Evolutionary conservation across 2,888 invertebrate species (phyloP), one percentile per base, ranked within the genome.

Genomic region (Stenolophus ochropezus): DNA sequence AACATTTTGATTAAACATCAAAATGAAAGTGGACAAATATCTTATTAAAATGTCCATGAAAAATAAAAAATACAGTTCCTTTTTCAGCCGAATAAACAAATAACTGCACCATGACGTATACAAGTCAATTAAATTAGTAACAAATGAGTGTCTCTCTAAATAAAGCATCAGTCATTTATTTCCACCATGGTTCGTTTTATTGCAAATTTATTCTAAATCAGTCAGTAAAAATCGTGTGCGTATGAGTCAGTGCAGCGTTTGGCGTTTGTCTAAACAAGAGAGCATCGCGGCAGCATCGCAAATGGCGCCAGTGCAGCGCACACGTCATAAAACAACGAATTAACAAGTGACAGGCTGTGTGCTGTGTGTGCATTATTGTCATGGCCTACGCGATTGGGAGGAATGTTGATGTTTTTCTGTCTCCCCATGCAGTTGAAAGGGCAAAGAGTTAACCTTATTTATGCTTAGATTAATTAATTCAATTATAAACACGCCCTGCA

Each of bases 311-410:
- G 33, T 27, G 65, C 65, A 69, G 33, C 11, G 33, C 33, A 42
- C 33, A 42, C 65, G 4, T 69, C 65, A 14, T 69, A 69, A 69
- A 69, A 69, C 65, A 69, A 69, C 65, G 20, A 69, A 69, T 69
- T 69, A 69, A 69, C 65, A 69, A 69, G 65, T 69, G 65, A 69
- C 65, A 33, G 33, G 27, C 65, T 27, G 27, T n/a, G n/a, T n/a
- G n/a, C n/a, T n/a, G n/a, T n/a, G 18, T 69, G 65, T 33, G 33
- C 65, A 33, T 69, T 69, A 69, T 69, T 69, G 65, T 69, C 25
- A n/a, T 20, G 18, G 65, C 65, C 65, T 69, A 69, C 65, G 65
- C 65, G 65, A 33, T 33, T 18, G 27, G 33, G 27, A 69, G 27
- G 65, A 69, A 69, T 33, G 65, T 61, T 61, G 61, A 61, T 61